A percentile compares a stretch with the other conserved stretches of the same genome.
These are phyloP conservation scores for Spheniscus mendiculus DNA, from an alignment of 2,113 vertebrate species.

Conservation along the genomic window DNA sequence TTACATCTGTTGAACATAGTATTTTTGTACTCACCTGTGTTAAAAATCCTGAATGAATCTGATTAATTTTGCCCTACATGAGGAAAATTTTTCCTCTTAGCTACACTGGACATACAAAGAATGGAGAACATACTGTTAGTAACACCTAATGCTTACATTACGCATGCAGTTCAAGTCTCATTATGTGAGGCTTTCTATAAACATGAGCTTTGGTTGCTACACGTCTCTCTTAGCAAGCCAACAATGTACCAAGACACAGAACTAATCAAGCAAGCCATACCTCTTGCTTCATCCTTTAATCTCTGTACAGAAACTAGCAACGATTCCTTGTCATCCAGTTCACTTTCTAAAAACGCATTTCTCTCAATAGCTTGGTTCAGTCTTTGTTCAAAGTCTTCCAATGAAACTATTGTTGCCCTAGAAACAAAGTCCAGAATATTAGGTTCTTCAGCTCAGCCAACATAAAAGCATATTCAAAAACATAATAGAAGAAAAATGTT, in stretches of 20 bases:
- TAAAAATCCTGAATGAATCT: not conserved
- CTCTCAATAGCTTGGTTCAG: slow-evolving; percentile 98
- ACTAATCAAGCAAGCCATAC: slow-evolving; percentile 67
- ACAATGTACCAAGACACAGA: not conserved
- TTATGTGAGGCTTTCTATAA: not conserved
- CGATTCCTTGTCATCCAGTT: slow-evolving; percentile 97
- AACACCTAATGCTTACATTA: not conserved
- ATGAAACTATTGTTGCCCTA: slow-evolving; percentile 97
- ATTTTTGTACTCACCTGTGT: not conserved
- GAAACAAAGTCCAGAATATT: slow-evolving; percentile 54
- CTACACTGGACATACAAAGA: not conserved
- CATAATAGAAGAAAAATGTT: not conserved
- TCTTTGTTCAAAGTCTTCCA: slow-evolving; percentile 98
- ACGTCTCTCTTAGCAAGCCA: not conserved
- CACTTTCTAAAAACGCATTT: slow-evolving; percentile 97
- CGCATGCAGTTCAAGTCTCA: not conserved
- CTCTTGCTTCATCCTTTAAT: slow-evolving; percentile 97
- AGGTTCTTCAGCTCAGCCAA: slow-evolving; percentile 6
- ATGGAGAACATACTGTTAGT: not conserved
- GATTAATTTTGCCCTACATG: not conserved
- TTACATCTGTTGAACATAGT: not conserved
- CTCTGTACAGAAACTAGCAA: slow-evolving; percentile 95
- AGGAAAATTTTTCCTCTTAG: not conserved
- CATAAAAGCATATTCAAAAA: not conserved
- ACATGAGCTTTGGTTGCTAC: not conserved